Base-by-base conservation (phyloP, 2,888 invertebrate genomes). In the Parascotia fuliginaria region DNA sequence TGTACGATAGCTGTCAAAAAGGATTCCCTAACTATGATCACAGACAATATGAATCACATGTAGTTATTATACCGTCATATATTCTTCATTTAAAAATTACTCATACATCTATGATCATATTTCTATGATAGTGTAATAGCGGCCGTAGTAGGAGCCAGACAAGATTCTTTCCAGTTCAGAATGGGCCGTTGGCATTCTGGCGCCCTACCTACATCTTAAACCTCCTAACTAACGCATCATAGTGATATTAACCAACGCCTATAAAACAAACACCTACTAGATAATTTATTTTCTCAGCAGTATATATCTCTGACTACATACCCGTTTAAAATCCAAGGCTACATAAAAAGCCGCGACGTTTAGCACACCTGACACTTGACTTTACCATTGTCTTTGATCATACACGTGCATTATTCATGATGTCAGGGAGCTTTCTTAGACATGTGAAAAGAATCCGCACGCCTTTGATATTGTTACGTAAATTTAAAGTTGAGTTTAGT, bases 311-410 rank as follows among this genome's bases (percentile, higher is more conserved):
- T 57, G 28, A 48, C 36, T 38, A 64, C 70, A 66, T 58, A 62
- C 58, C 39, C 32, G 36, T 48, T 39, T 48, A 38, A 27, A 46
- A 46, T 46, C 55, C 55, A 61, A 61, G 59, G 69, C 70, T 70
- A 55, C 60, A 73, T 75, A 80, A 82, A 82, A 83, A 83, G 68
- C 48, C 47, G 54, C 77, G 77, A 77, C 77, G 72, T 66, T 67
- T 65, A 65, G 52, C 60, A 63, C 44, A 51, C 50, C 67, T 56
- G 60, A 68, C 65, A 69, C 55, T 60, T 74, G 80, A 85, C 83
- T 75, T 77, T 78, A 79, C 83, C 76, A 85, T 85, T 86, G 86
- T 87, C 87, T 87, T 87, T 87, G 87, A 87, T 87, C 87, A 83
- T 74, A 81, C 72, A 80, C 69, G 73, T 86, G 85, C 84, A 87